These are phyloP conservation scores for Xestia ashworthii DNA, from an alignment of 2,888 invertebrate species.

Conservation along the genomic window DNA sequence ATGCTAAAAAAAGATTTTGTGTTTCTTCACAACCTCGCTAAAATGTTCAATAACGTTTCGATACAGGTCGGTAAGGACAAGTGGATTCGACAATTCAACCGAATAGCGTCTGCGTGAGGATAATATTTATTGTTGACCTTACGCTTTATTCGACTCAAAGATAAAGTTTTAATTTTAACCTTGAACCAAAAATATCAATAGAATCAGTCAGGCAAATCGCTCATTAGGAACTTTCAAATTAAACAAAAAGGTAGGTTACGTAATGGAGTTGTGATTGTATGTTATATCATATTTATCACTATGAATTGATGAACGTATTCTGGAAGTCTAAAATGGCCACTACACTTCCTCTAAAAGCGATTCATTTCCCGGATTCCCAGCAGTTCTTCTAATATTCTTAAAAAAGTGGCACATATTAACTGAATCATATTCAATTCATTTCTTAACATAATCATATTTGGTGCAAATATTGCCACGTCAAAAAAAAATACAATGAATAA, in stretches of 20 bases:
- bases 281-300: background rate
- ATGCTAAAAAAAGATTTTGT: constrained; percentile 2
- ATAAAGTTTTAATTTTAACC: constrained; percentile 52
- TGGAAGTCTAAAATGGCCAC: background rate
- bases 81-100: constrained; percentile 30
- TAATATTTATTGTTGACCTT: constrained; percentile 49
- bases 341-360: background rate
- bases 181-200: constrained; percentile 55
- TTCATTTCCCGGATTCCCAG: background rate
- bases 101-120: constrained; percentile 26
- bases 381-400: background rate
- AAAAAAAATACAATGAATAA: background rate
- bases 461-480: background rate
- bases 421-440: background rate
- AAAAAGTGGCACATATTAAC: background rate
- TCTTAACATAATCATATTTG: background rate
- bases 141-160: constrained; percentile 33
- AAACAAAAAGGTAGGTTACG: constrained; percentile 16
- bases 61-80: constrained; percentile 36
- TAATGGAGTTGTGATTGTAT: background rate
- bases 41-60: constrained; percentile 9
- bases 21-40: constrained; percentile 22
- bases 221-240: constrained; percentile 48
- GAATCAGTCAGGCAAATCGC: constrained; percentile 53
- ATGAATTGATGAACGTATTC: background rate